Evolutionary conservation across 2,888 invertebrate species (phyloP).

Genomic region (Dynastes grantii): DNA sequence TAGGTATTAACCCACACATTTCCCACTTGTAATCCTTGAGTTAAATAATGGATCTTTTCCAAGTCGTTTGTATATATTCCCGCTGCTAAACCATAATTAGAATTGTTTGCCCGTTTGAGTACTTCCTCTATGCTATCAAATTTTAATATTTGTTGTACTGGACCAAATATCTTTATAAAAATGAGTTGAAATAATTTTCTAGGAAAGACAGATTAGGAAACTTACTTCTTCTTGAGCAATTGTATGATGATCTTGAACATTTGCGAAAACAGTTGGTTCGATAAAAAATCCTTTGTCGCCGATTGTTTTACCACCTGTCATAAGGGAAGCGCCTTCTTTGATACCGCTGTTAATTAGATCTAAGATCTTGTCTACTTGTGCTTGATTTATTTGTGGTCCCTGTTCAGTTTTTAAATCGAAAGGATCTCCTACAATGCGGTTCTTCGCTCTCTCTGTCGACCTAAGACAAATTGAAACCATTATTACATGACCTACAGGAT

Average conservation of each 20-base stretch:
- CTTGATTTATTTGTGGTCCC: conserved; percentile 92
- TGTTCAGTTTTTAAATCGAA: conserved; percentile 87
- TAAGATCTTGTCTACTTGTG: conserved; percentile 89
- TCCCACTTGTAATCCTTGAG: conserved; percentile 85
- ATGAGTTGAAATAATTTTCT: conserved; percentile 8
- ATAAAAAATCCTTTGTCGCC: conserved; percentile 87
- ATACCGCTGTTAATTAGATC: conserved; percentile 85
- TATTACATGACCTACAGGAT: too few relatives aligned
- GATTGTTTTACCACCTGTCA: conserved; percentile 81
- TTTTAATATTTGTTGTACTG: conserved; percentile 93
- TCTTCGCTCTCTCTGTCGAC: conserved; percentile 81
- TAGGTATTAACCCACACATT: conserved; percentile 96
- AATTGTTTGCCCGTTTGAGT: conserved; percentile 89
- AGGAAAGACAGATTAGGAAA: not conserved
- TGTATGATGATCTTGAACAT: conserved; percentile 88
- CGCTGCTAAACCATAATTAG: conserved; percentile 94
- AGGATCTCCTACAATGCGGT: conserved; percentile 89
- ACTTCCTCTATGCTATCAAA: conserved; percentile 91
- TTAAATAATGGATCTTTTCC: conserved; percentile 87
- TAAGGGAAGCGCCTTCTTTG: conserved; percentile 87
- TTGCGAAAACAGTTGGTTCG: conserved; percentile 90
- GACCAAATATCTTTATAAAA: conserved; percentile 86
- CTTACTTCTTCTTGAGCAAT: conserved; percentile 83
- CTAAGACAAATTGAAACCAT: not conserved
- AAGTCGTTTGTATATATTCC: conserved; percentile 94